phyloP scores from a whole-genome alignment of 2,888 invertebrate species.

The Amaurobius ferox region DNA sequence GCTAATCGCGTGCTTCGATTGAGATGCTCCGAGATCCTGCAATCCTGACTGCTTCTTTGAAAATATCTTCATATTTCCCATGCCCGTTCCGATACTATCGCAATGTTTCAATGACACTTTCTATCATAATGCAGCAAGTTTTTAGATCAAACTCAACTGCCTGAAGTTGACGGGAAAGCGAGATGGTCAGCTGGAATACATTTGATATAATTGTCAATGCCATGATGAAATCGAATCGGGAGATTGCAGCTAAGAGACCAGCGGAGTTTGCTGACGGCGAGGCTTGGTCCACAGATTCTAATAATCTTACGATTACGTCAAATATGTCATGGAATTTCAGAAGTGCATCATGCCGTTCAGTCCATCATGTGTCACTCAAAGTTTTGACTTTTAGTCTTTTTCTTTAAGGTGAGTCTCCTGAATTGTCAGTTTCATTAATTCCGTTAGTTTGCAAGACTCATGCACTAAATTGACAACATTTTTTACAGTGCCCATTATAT shows the following conservation, averaged over 20 bases:
- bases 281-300: not conserved
- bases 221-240: not conserved
- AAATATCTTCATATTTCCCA: not conserved
- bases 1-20: not conserved
- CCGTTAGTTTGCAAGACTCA: not conserved
- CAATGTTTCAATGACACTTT: not conserved
- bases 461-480: not conserved
- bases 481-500: not conserved
- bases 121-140: not conserved
- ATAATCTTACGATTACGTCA: not conserved
- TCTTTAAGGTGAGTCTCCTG: not conserved
- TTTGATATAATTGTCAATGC: not conserved
- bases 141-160: not conserved
- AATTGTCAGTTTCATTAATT: no score
- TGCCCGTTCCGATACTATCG: not conserved
- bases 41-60: not conserved
- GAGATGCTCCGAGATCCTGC: not conserved
- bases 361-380: not conserved
- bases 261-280: no score
- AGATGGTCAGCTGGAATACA: not conserved
- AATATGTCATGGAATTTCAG: not conserved
- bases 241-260: no score
- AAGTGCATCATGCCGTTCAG: slow-evolving; percentile 5
- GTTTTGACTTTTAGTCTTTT: not conserved
- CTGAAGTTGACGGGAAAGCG: not conserved